Evolutionary conservation across 1,140 invertebrate genomes (phyloP).

Genomic region (Reticulitermes speratus): DNA sequence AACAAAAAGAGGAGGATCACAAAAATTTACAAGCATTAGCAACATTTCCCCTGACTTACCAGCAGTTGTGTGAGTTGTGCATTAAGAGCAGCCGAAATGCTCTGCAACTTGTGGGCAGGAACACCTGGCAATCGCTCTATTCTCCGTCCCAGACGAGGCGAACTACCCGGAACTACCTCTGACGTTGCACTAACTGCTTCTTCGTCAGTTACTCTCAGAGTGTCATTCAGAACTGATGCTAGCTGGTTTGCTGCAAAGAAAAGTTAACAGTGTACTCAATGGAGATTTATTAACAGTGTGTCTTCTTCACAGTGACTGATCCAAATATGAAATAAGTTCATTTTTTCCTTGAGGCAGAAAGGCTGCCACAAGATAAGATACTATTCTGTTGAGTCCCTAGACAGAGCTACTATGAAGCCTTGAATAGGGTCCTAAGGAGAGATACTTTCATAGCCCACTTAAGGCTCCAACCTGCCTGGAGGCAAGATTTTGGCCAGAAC

Average conservation of each 20-base stretch:
- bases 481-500: no score
- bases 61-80: conserved; percentile 58
- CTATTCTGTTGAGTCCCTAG: no score
- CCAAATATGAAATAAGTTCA: no score
- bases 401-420: no score
- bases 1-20: no score
- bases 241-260: conserved; percentile 52
- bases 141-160: conserved; percentile 31
- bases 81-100: conserved; percentile 54
- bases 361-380: no score
- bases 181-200: conserved; percentile 46
- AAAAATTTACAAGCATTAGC: no score
- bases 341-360: no score
- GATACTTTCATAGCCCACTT: no score
- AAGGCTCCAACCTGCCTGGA: no score
- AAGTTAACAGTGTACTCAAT: neutral
- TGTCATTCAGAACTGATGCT: conserved; percentile 53
- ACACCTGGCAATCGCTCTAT: conserved; percentile 50
- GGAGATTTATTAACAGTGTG: neutral
- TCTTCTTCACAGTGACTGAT: neutral
- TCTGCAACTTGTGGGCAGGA: conserved; percentile 53
- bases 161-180: conserved; percentile 35
- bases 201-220: conserved; percentile 53
- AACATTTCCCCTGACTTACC: conserved; percentile 44
- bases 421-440: no score